Conservation (phyloP, 2,797 vertebrate species). For the Zalophus californianus region DNA sequence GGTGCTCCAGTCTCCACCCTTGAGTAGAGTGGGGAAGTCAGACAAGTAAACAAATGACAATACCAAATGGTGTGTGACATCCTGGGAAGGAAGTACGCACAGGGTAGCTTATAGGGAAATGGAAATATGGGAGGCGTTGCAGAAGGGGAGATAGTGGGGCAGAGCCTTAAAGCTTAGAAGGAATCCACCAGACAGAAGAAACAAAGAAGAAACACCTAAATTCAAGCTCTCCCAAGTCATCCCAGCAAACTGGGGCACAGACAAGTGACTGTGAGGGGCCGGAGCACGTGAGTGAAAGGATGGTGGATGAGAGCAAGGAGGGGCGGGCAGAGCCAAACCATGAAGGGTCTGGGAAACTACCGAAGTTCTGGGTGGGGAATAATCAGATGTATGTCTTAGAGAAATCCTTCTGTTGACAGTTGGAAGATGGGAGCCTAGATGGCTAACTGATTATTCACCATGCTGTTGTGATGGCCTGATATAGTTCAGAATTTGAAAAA, state of each 20-base stretch:
- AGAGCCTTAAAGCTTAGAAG: background rate
- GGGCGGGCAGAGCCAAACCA: background rate
- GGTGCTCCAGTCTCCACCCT: background rate
- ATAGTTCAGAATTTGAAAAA: background rate
- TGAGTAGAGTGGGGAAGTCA: background rate
- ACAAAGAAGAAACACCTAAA: background rate
- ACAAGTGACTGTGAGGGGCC: background rate
- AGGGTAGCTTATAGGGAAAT: background rate
- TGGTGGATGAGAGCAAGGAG: background rate
- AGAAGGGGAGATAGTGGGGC: background rate
- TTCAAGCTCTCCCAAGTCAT: background rate
- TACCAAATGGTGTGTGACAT: background rate
- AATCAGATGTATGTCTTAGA: background rate
- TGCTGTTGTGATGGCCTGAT: background rate
- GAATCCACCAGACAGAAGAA: background rate
- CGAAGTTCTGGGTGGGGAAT: background rate
- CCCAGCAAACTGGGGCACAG: background rate
- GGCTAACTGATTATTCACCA: background rate
- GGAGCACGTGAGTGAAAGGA: background rate
- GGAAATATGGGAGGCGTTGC: background rate
- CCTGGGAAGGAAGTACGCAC: background rate
- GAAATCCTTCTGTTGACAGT: background rate
- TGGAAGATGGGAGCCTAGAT: background rate
- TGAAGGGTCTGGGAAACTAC: background rate
- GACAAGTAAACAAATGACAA: background rate